Evolutionary conservation across 2,888 invertebrate species (phyloP).

Genomic region (Synergus laeviventris): DNA sequence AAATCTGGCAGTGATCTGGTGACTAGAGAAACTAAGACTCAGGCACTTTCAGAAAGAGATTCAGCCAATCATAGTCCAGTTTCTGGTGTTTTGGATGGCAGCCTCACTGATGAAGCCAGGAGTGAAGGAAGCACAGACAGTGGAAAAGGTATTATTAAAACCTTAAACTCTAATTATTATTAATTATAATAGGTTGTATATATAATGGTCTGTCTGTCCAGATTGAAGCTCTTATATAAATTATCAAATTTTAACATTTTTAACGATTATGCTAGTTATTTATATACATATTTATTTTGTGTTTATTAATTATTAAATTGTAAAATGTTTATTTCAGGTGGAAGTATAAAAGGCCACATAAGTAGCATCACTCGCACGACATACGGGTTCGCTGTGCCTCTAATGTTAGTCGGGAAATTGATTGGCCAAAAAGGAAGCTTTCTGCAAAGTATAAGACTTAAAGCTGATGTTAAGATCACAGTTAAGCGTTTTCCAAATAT

Average conservation of each 20-base stretch:
- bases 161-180: not conserved
- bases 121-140: slow-evolving; percentile 88
- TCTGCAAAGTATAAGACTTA: slow-evolving; percentile 87
- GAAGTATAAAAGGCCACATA: slow-evolving; percentile 69
- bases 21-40: not conserved
- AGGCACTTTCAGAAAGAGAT: slow-evolving; percentile 77
- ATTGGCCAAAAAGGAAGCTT: slow-evolving; percentile 91
- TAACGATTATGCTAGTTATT: too few species aligned
- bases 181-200: too few species aligned
- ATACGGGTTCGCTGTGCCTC: slow-evolving; percentile 87
- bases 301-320: not conserved
- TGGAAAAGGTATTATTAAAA: slow-evolving; percentile 82
- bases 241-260: too few species aligned
- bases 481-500: slow-evolving; percentile 88
- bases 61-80: slow-evolving; percentile 88
- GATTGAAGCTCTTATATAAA: too few species aligned
- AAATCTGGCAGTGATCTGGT: not conserved
- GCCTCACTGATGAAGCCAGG: slow-evolving; percentile 72
- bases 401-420: slow-evolving; percentile 87
- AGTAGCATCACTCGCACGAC: slow-evolving; percentile 72
- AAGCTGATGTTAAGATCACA: slow-evolving; percentile 87
- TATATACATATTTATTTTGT: not conserved
- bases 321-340: slow-evolving; percentile 60
- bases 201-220: too few species aligned
- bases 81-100: slow-evolving; percentile 81